phyloP scores from a whole-genome alignment of 2,797 vertebrate genomes.

The Phrynocephalus forsythii region DNA sequence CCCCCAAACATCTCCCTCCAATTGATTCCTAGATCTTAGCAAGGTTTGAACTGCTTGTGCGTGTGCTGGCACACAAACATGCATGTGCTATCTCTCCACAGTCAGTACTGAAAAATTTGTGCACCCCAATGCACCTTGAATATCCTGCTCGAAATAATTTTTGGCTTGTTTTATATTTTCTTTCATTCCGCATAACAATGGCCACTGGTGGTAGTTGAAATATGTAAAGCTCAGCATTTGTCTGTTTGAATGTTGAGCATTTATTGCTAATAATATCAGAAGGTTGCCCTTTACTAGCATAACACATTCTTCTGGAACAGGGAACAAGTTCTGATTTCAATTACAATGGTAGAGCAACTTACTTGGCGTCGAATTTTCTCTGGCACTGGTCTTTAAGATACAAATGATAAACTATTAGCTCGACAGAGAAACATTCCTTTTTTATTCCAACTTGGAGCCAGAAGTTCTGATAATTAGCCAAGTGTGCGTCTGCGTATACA shows the following conservation, averaged over 20 bases:
- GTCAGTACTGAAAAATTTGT: too few relatives aligned
- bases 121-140: background rate
- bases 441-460: background rate
- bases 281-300: background rate
- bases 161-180: background rate
- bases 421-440: conserved; percentile 37
- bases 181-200: background rate
- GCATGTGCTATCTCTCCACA: too few relatives aligned
- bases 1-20: too few relatives aligned
- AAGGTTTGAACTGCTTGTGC: too few relatives aligned
- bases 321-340: conserved; percentile 22
- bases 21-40: too few relatives aligned
- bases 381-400: conserved; percentile 48
- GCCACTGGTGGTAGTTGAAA: too few relatives aligned
- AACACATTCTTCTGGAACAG: conserved; percentile 17
- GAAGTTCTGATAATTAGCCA: conserved; percentile 5
- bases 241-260: conserved; percentile 56
- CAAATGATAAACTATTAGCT: conserved; percentile 66
- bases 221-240: conserved; percentile 35
- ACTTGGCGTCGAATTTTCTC: conserved; percentile 62
- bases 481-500: background rate
- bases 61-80: too few relatives aligned
- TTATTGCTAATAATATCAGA: conserved; percentile 28
- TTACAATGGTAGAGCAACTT: conserved; percentile 35
- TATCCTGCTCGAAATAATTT: background rate